A percentile compares a stretch with the other conserved stretches of the same genome.
These are phyloP conservation scores for Malurus splendens DNA, from an alignment of 2,797 vertebrate species.

Conservation along the genomic window DNA sequence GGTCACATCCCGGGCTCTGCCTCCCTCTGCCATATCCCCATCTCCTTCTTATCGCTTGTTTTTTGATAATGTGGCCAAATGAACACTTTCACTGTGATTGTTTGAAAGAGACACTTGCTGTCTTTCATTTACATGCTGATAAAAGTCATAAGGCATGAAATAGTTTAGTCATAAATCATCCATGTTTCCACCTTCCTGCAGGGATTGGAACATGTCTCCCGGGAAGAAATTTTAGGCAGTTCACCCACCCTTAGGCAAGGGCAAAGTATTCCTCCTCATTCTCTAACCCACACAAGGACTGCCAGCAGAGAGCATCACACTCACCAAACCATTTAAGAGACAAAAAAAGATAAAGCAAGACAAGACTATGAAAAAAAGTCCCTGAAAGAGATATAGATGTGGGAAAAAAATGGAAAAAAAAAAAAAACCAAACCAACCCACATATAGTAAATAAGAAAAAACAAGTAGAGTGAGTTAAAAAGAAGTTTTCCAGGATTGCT, in stretches of 20 bases:
- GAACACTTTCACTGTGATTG: neutral
- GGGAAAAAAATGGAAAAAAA: too few species aligned
- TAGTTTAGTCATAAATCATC: neutral
- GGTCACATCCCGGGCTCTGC: neutral
- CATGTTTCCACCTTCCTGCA: neutral
- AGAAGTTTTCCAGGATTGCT: neutral
- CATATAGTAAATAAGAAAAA: neutral
- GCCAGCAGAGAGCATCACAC: neutral
- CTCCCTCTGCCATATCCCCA: neutral
- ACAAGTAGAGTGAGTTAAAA: neutral
- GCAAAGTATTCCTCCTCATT: neutral
- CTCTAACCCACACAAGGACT: neutral
- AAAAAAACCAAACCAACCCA: too few species aligned
- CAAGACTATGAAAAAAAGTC: neutral
- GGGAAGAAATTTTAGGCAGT: neutral
- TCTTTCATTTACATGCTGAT: slow-evolving; percentile 20
- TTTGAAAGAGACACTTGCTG: neutral
- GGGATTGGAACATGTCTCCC: neutral
- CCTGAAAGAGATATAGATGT: neutral
- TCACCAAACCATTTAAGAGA: neutral
- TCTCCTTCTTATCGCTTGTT: neutral
- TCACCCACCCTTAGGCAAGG: neutral
- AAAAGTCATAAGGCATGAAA: slow-evolving; percentile 28
- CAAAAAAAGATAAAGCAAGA: neutral
- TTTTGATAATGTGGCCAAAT: neutral